Evolutionary conservation across 2,113 vertebrate species (phyloP).

Genomic region (Syrrhaptes paradoxus): DNA sequence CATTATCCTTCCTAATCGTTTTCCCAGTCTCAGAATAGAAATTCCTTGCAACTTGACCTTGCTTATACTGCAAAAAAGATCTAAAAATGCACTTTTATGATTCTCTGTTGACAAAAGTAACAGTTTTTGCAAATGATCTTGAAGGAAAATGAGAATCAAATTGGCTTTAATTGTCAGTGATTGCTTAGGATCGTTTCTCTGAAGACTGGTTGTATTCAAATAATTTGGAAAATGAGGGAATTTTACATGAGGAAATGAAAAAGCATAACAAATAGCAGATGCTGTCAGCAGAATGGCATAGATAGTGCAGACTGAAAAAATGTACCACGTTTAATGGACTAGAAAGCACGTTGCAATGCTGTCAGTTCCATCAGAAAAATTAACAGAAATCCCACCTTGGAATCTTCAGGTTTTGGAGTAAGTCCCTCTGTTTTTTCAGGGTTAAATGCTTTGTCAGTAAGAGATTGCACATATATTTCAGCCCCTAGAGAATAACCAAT

Average conservation of each 20-base stretch:
- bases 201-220: not conserved
- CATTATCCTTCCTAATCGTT: not conserved
- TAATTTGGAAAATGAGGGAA: not conserved
- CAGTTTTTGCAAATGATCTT: not conserved
- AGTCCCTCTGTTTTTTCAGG: not conserved
- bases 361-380: not conserved
- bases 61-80: not conserved
- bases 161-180: not conserved
- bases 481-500: not conserved
- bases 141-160: not conserved
- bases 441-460: not conserved
- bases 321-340: not conserved
- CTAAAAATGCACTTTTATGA: not conserved
- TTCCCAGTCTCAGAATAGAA: conserved; percentile 1
- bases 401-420: not conserved
- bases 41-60: not conserved
- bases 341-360: not conserved
- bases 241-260: not conserved
- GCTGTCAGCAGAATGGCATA: not conserved
- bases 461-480: not conserved
- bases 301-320: not conserved
- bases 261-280: not conserved
- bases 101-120: not conserved
- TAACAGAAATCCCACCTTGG: not conserved
- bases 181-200: not conserved